Percentiles rank a stretch among this genome's conserved stretches.
phyloP scores from a whole-genome alignment of 2,888 invertebrate species.

The Athalia rosae region DNA sequence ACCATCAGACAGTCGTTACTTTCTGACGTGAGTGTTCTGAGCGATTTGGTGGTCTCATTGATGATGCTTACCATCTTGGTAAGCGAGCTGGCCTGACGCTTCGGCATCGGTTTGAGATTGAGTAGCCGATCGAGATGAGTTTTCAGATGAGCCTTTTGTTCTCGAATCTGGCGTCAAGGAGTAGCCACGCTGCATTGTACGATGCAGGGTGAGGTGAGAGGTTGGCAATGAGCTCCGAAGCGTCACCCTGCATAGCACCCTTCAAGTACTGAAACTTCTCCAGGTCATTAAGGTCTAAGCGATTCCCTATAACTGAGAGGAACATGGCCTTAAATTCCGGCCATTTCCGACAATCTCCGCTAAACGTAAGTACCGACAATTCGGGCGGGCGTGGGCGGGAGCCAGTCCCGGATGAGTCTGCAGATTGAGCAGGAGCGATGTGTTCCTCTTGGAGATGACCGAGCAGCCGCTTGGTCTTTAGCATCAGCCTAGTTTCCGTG shows the following conservation, averaged over 20 bases:
- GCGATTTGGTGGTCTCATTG: slow-evolving; percentile 19
- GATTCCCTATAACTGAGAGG: slow-evolving; percentile 2
- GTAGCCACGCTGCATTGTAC: not conserved
- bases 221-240: slow-evolving; percentile 3
- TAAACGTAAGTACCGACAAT: not conserved
- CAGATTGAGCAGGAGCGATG: not conserved
- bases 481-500: not conserved
- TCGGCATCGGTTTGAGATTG: slow-evolving; percentile 16
- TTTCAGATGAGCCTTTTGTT: slow-evolving; percentile 16
- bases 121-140: slow-evolving; percentile 3
- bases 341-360: slow-evolving; percentile 17
- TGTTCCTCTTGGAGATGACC: slow-evolving; percentile 22
- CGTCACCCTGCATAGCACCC: slow-evolving; percentile 7
- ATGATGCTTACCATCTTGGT: slow-evolving; percentile 25
- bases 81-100: not conserved
- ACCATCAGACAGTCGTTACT: slow-evolving; percentile 31
- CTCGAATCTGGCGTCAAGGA: not conserved
- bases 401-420: not conserved
- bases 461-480: slow-evolving; percentile 9
- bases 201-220: not conserved
- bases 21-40: slow-evolving; percentile 13
- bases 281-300: slow-evolving; percentile 4
- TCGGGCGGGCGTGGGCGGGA: not conserved
- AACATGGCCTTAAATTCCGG: slow-evolving; percentile 33
- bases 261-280: slow-evolving; percentile 10